A percentile compares a stretch with the other conserved stretches of the same genome.
Conservation (phyloP, 2,797 vertebrate species). For the Leuciscus waleckii region DNA sequence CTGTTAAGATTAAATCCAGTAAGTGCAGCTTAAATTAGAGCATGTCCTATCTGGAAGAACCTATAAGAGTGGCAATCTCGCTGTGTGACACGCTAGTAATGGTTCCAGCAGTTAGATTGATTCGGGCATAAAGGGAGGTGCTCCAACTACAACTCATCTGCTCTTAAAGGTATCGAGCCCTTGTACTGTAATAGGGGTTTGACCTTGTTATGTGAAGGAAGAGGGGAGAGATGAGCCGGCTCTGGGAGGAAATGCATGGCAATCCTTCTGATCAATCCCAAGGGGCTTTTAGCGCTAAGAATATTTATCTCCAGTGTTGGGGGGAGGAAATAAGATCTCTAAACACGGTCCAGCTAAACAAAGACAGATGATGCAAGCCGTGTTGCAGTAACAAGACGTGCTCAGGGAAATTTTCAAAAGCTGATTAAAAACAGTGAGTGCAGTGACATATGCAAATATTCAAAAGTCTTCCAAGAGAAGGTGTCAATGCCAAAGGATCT, state of each 20-base stretch:
- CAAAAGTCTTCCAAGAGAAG: conserved; percentile 36
- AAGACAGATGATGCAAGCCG: conserved; percentile 25
- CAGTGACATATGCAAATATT: conserved; percentile 54
- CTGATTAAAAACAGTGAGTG: conserved; percentile 11
- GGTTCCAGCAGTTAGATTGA: conserved; percentile 36
- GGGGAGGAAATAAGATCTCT: conserved; percentile 58
- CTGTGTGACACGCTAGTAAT: conserved; percentile 14
- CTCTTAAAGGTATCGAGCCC: conserved; percentile 60
- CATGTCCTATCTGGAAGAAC: conserved; percentile 16
- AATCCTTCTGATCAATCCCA: conserved; percentile 58
- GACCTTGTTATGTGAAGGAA: conserved; percentile 66
- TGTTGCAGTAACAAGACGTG: conserved; percentile 1
- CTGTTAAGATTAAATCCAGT: conserved; percentile 17
- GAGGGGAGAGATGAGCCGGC: conserved; percentile 44
- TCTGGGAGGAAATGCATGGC: conserved; percentile 58
- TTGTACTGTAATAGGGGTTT: conserved; percentile 51
- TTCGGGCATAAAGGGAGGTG: conserved; percentile 56
- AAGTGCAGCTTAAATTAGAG: conserved; percentile 34
- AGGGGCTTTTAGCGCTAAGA: conserved; percentile 68
- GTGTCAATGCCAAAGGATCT: conserved; percentile 54
- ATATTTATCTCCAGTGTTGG: conserved; percentile 69
- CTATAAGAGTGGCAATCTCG: conserved; percentile 23
- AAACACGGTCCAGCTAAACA: conserved; percentile 46
- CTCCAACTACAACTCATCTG: conserved; percentile 63
- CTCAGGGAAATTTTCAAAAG: conserved; percentile 13